These are phyloP conservation scores for Rhagonycha lutea DNA, from an alignment of 2,888 invertebrate species.

Conservation along the genomic window DNA sequence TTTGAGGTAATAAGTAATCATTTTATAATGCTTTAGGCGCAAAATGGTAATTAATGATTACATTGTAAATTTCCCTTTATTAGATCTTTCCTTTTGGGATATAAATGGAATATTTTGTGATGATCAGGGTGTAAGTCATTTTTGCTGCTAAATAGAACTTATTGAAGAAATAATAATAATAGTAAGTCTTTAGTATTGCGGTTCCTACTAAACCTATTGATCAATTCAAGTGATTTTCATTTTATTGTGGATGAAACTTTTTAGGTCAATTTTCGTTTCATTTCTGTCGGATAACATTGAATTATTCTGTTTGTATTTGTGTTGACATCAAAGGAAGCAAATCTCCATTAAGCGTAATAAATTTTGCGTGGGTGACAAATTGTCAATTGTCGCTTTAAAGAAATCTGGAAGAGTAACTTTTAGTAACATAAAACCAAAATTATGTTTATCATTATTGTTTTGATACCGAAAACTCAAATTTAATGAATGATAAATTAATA, in stretches of 20 bases:
- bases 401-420: neutral
- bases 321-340: neutral
- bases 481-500: neutral
- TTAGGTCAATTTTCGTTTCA: neutral
- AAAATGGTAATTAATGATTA: too few relatives aligned
- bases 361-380: neutral
- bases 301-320: neutral
- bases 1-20: too few relatives aligned
- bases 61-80: too few relatives aligned
- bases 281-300: neutral
- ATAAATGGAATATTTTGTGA: too few relatives aligned
- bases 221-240: neutral
- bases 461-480: neutral
- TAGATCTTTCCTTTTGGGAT: too few relatives aligned
- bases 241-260: neutral
- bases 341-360: neutral
- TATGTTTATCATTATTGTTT: neutral
- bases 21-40: too few relatives aligned
- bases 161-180: too few relatives aligned
- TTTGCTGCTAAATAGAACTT: too few relatives aligned
- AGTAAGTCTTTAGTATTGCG: neutral
- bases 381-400: neutral
- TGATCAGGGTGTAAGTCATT: too few relatives aligned
- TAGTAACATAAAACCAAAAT: neutral
- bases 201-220: neutral